Base-by-base conservation (phyloP, 1,140 invertebrate species). In the Listronotus bonariensis region DNA sequence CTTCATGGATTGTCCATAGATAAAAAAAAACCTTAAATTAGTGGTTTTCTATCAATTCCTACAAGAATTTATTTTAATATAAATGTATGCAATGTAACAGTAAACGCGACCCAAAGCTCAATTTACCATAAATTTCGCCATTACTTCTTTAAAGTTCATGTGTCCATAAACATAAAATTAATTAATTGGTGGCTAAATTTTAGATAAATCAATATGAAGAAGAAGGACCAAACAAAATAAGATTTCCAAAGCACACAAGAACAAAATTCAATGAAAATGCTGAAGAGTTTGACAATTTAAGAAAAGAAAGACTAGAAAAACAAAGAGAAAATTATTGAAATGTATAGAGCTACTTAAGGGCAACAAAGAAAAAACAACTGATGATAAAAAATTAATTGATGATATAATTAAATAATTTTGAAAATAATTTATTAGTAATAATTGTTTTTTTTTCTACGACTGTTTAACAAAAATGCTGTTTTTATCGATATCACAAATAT, bases 261-360 rank as follows among this genome's bases (percentile, higher is more conserved):
- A 59, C 60, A 10, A 32, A 40, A 14, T 60, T 11, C 42, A 61
- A 67, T 42, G 62, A 65, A 54, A 55, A 63, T 31, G 54, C 42
- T 12, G 60, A 65, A 43, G 68, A 67, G 18, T 72, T 72, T 63
- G 71, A 72, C 49, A 51, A 57, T 3, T 58, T 72, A 4, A 34
- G 43, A 14, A 26, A 57, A 45, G 49, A 57, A 15, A 38, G 70
- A 56, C 20, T 68, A 38, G 51, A 69, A 49, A 40, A 64, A 17
- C 68, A 55, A 15, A 55, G 51, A 46, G 51, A 61, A 53, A 67
- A 54, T 34, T 67, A 12, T 12, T 62, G 6, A 67, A 62, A 51
- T 67, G 42, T 38, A 42, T 60, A 6, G 42, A 60, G n/a, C 31
- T 60, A 14, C 20, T 60, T 18, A 60, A 60, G 42, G 12, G 48